Base-by-base conservation (phyloP, 2,888 invertebrate genomes). In the Vesta saturnalis region DNA sequence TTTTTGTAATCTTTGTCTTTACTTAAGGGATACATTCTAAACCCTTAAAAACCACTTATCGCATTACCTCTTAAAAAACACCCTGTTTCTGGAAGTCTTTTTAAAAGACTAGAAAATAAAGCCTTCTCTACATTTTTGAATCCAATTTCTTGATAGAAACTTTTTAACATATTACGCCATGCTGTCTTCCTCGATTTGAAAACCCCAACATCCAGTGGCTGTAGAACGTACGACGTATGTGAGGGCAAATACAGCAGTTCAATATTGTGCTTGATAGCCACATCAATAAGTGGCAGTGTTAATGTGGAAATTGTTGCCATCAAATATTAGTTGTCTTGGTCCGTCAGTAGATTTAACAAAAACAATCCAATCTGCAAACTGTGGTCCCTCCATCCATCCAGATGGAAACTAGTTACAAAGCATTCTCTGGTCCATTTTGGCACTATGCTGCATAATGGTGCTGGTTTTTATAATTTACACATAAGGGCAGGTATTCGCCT, bases 301-400 rank as follows among this genome's bases (percentile, higher is more conserved):
- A n/a, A 71, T 56, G 43, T 73, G 71, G 1, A 61, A 70, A 61
- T 72, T 71, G 35, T 72, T 69, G 8, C 60, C 30, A 10, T 30
- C 30, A 30, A 30, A 30, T 4, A 30, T 2, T 14, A 43, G 14
- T 10, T n/a, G 43, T 43, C 14, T 43, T n/a, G 12, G 12, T 43
- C 43, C 10, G 8, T 46, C n/a, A 30, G 70, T 71, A 12, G 58
- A 6, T 23, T 23, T 18, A 18, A 71, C 19, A 59, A 70, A 70
- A 62, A 21, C 46, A 4, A 68, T 72, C 54, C n/a, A n/a, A n/a
- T n/a, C n/a, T n/a, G n/a, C n/a, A n/a, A n/a, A n/a, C n/a, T n/a
- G n/a, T n/a, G n/a, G n/a, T 3, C 63, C 15, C 19, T 70, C 71
- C 71, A 70, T 72, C 71, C 73, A 70, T 5, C 73, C 71, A 16